phyloP scores from a whole-genome alignment of 1,140 invertebrate species.

The Condylostylus longicornis region DNA sequence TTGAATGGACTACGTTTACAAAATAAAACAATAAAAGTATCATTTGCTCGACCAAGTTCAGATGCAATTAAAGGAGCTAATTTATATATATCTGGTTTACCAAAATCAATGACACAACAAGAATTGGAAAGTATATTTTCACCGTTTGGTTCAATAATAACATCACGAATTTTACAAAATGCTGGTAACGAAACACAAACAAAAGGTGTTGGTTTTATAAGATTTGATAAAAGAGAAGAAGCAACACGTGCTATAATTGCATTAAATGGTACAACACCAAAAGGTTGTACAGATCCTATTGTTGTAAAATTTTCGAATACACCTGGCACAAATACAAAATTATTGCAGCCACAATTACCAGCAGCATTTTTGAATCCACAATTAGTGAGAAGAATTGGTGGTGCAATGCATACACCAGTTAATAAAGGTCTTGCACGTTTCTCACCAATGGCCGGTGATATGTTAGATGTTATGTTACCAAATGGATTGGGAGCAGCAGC shows the following conservation, averaged over 20 bases:
- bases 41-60: slow-evolving; percentile 71
- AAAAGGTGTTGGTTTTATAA: slow-evolving; percentile 46
- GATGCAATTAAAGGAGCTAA: slow-evolving; percentile 83
- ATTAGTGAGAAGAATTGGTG: slow-evolving; percentile 39
- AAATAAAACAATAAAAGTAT: slow-evolving; percentile 85
- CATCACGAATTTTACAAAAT: slow-evolving; percentile 71
- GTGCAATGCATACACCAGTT: slow-evolving; percentile 69
- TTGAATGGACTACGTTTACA: slow-evolving; percentile 73
- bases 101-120: slow-evolving; percentile 70
- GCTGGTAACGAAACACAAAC: slow-evolving; percentile 34
- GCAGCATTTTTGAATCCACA: slow-evolving; percentile 39
- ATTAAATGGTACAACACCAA: slow-evolving; percentile 41
- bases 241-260: slow-evolving; percentile 44
- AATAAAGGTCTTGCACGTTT: slow-evolving; percentile 77
- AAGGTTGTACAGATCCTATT: slow-evolving; percentile 41
- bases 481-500: slow-evolving; percentile 57
- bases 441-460: slow-evolving; percentile 67
- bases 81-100: slow-evolving; percentile 73
- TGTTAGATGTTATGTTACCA: slow-evolving; percentile 60
- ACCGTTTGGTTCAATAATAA: slow-evolving; percentile 70
- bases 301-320: slow-evolving; percentile 47
- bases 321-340: slow-evolving; percentile 39
- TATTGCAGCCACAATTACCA: slow-evolving; percentile 29
- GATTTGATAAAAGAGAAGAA: slow-evolving; percentile 44
- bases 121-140: slow-evolving; percentile 70